Base-by-base conservation (phyloP, 2,113 vertebrate species). In the Scortum barcoo region DNA sequence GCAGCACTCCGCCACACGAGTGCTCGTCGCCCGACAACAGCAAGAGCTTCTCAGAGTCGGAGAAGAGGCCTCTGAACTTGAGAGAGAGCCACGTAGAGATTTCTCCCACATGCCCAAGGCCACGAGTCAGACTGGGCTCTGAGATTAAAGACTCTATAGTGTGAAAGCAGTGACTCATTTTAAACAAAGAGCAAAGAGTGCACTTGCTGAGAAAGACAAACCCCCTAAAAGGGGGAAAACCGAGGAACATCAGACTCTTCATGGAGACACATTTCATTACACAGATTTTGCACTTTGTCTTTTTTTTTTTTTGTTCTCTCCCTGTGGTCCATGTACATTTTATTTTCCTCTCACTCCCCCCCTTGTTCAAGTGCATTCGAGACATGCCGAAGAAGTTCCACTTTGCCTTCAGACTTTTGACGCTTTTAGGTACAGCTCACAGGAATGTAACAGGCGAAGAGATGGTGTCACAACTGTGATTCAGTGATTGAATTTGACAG, bases 91-190 rank as follows among this genome's bases (percentile, higher is more conserved):
- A 95, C 0, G 97, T 98, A 86, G 97, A 99, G 90, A 96, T 98
- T 72, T 97, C 96, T 0, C 94, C 96, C 0, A 79, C 95, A 44
- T 96, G 97, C 87, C 97, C 97, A 33, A 94, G 96, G 85, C 97
- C 97, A 26, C 95, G 98, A 22, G 97, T 99, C 65, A 95, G 98
- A 78, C 96, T 99, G 44, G 97, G 98, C 86, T 98, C 98, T 0
- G 97, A 97, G 91, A 99, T 99, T 88, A 97, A 97, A 93, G 98
- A 99, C 95, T 99, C 98, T 0, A 97, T 99, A 68, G 97, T 99
- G 89, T 99, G 95, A 98, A 81, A 66, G 53, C 71, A 85, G 80
- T 13, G 86, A 89, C 76, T 61, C 42, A 62, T 56, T 80, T 75
- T 72, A 56, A 81, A 80, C 78, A 72, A 24, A 80, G 58, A 71